A percentile compares a stretch with the other conserved stretches of the same genome.
phyloP scores from a whole-genome alignment of 2,797 vertebrate species.

The Gastrophryne carolinensis region DNA sequence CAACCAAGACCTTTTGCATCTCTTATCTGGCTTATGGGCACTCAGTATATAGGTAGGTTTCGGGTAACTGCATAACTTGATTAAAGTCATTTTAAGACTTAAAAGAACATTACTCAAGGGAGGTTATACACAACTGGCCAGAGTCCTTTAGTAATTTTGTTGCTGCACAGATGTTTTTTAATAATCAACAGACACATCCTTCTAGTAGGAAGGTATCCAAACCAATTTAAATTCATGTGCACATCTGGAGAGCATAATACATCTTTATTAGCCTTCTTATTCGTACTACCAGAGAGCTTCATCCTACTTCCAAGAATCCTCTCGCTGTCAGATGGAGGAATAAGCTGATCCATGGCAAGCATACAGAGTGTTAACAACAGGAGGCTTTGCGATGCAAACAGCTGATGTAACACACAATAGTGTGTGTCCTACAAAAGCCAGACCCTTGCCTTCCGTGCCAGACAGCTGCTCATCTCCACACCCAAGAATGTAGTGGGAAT shows the following conservation, averaged over 20 bases:
- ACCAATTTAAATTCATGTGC: neutral
- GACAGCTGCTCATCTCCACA: conserved; percentile 22
- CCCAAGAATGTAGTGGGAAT: conserved; percentile 44
- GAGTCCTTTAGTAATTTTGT: too few relatives aligned
- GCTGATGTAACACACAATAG: conserved; percentile 36
- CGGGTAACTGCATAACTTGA: too few relatives aligned
- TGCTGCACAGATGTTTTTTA: neutral
- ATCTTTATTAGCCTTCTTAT: neutral
- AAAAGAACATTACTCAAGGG: too few relatives aligned
- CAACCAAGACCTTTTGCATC: too few relatives aligned
- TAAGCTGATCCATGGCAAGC: neutral
- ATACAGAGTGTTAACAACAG: neutral
- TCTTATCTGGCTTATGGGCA: too few relatives aligned
- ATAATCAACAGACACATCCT: neutral
- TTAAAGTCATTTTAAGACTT: too few relatives aligned
- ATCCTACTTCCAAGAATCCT: neutral
- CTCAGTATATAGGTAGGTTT: too few relatives aligned
- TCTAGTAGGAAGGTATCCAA: neutral
- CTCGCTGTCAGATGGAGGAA: neutral
- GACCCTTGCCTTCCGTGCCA: conserved; percentile 5
- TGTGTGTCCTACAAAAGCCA: conserved; percentile 12
- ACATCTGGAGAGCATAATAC: neutral
- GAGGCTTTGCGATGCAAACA: conserved; percentile 11
- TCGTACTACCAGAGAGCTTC: neutral
- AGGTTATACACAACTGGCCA: too few relatives aligned